Percentiles rank a stretch among this genome's conserved stretches.
Conservation (phyloP, 92 coral and sea anemone species). For the Siderastrea radians region DNA sequence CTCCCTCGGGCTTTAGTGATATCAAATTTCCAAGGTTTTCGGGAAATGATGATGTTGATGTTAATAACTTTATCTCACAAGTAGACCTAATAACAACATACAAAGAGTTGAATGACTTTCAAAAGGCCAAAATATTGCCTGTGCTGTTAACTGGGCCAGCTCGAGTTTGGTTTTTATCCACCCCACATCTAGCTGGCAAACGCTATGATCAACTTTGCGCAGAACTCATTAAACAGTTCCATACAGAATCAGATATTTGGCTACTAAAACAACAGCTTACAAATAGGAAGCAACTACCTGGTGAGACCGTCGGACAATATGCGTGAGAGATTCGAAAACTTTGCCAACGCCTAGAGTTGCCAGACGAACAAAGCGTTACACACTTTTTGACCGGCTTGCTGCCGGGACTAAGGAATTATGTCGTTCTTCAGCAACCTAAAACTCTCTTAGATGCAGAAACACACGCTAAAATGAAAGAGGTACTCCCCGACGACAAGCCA, state of each 20-base stretch:
- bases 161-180: background rate
- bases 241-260: background rate
- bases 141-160: background rate
- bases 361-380: background rate
- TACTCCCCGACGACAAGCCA: background rate
- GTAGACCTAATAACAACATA: background rate
- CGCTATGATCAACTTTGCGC: background rate
- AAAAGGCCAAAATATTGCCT: background rate
- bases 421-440: slow-evolving; percentile 1
- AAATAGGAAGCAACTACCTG: background rate
- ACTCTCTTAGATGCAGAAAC: slow-evolving; percentile 10
- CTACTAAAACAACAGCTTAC: background rate
- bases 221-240: background rate
- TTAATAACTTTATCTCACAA: background rate
- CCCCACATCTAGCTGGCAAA: background rate
- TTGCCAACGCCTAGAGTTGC: background rate
- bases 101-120: background rate
- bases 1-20: too few species aligned
- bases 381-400: background rate
- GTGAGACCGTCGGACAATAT: background rate
- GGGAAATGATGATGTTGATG: background rate
- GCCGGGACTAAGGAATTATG: background rate
- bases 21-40: slow-evolving; percentile 11
- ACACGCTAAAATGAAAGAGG: background rate
- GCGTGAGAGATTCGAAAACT: background rate